These are phyloP conservation scores for pig (Sus scrofa) DNA, from an alignment of 2,113 vertebrate genomes.

Conservation along the genomic window DNA sequence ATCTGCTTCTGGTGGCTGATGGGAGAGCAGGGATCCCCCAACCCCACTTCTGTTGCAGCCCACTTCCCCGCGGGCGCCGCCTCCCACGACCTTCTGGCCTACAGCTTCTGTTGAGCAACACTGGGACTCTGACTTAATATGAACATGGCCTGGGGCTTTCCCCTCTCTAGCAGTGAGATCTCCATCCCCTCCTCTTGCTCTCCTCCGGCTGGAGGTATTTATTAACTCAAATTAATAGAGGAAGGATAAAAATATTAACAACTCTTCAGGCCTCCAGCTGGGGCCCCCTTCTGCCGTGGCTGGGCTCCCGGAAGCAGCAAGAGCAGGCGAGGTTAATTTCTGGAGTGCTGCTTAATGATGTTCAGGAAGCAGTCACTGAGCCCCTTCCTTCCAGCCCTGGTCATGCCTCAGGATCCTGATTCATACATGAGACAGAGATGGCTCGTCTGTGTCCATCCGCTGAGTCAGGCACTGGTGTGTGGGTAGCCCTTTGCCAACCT, in stretches of 20 bases:
- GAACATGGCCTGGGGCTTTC: background rate
- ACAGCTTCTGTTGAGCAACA: accelerated
- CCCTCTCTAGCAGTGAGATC: background rate
- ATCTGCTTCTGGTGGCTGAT: constrained; percentile 53
- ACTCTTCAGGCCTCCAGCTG: background rate
- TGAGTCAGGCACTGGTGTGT: background rate
- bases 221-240: constrained; percentile 75
- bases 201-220: constrained; percentile 49
- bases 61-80: background rate
- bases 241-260: constrained; percentile 17
- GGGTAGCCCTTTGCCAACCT: background rate
- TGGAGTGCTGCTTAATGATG: constrained; percentile 77
- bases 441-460: background rate
- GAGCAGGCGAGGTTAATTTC: constrained; percentile 74
- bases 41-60: accelerated
- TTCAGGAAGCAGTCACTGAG: constrained; percentile 77
- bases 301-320: background rate
- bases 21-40: background rate
- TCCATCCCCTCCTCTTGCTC: background rate
- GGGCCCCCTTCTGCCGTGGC: accelerated
- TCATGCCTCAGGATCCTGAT: constrained; percentile 54
- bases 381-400: constrained; percentile 74
- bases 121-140: background rate
- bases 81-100: background rate
- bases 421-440: constrained; percentile 50